phyloP scores from a whole-genome alignment of 2,113 vertebrate species.

The Zosterops pallidus region DNA sequence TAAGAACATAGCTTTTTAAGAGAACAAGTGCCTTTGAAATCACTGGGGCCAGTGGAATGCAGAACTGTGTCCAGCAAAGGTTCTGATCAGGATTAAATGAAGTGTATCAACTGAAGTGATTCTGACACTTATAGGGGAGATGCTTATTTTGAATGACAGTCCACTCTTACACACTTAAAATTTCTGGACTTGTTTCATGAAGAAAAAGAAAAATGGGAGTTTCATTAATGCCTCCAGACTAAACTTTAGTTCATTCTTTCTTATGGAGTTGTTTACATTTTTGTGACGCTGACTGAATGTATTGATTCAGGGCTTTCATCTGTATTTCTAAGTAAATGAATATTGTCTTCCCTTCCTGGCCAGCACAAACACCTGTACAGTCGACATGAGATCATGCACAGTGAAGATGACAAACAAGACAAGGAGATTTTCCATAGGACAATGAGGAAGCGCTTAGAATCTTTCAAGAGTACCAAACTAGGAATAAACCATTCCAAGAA shows the following conservation, averaged over 20 bases:
- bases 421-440: conserved; percentile 96
- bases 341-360: not conserved
- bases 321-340: conserved; percentile 23
- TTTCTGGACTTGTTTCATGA: not conserved
- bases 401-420: conserved; percentile 86
- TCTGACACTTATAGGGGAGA: not conserved
- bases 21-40: not conserved
- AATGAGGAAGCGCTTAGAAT: conserved; percentile 93
- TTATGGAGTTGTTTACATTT: not conserved
- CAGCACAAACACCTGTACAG: conserved; percentile 93
- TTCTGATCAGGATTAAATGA: not conserved
- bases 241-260: not conserved
- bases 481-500: conserved; percentile 84
- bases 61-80: not conserved
- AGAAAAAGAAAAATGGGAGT: not conserved
- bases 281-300: not conserved
- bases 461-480: conserved; percentile 93
- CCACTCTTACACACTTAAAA: not conserved
- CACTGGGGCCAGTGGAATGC: not conserved
- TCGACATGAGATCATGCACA: conserved; percentile 83
- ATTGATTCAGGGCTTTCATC: not conserved
- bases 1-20: not conserved
- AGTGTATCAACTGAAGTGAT: not conserved
- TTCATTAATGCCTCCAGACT: not conserved
- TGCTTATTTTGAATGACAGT: not conserved